Conservation (phyloP, 2,797 vertebrate species). For the Okamejei kenojei region DNA sequence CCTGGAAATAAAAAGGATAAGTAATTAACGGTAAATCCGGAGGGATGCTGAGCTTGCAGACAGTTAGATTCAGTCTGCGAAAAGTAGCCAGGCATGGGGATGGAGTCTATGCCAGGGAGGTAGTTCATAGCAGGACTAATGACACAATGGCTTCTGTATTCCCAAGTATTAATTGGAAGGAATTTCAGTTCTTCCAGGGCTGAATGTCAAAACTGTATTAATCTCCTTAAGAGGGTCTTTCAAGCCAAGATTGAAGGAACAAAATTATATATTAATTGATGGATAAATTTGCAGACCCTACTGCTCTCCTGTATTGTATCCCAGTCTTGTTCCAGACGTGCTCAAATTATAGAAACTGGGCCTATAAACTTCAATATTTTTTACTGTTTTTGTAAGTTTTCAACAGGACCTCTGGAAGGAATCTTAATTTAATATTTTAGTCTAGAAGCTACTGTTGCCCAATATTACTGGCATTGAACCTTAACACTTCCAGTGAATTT, state of each 20-base stretch:
- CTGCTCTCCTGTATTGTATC: not conserved
- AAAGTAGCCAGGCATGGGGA: not conserved
- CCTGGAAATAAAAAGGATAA: not conserved
- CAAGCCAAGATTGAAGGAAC: not conserved
- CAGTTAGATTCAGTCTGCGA: not conserved
- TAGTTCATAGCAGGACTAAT: not conserved
- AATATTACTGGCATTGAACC: too few species aligned
- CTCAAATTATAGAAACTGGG: not conserved
- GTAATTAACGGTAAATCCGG: not conserved
- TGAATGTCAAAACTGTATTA: not conserved
- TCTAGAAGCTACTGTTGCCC: not conserved
- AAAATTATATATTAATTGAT: not conserved
- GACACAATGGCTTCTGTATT: conserved; percentile 2
- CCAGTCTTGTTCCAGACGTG: not conserved
- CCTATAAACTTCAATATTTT: not conserved
- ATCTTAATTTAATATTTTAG: conserved; percentile 15
- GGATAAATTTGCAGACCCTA: not conserved
- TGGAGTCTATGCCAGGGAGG: not conserved
- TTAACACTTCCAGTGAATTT: conserved; percentile 1
- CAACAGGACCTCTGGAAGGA: not conserved
- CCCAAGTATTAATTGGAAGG: not conserved
- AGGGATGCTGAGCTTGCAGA: not conserved
- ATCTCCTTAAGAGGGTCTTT: not conserved
- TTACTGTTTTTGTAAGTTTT: not conserved
- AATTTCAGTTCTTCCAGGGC: not conserved